Evolutionary conservation across 2,113 vertebrate genomes (phyloP), one percentile per base, ranked within the genome.

Genomic region (Galeopterus variegatus): DNA sequence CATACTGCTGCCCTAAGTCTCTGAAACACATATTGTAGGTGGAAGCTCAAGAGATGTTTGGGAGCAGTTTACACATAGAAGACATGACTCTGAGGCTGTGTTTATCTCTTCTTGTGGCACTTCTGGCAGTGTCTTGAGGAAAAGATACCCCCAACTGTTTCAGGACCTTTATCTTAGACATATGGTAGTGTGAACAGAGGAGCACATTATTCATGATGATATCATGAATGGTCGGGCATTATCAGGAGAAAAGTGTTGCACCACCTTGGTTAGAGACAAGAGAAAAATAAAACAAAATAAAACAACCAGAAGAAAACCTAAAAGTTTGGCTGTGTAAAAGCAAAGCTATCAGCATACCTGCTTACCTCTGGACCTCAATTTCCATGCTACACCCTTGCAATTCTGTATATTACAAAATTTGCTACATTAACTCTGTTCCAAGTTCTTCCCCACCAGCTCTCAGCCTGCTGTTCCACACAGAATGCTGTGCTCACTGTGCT

Each of bases 401-500:
- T 64, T 85, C 58, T 28, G 5, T n/a, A 15, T 58, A 18, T 24
- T 31, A 33, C 19, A 75, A 72, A 79, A 50, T 15, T 77, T 1
- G 83, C 12, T 26, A 13, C 9, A 1, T 10, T 21, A 3, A 21
- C 58, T 87, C 23, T 90, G 14, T 41, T 69, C 41, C 75, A 48
- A 48, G 24, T 17, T 70, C 50, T 21, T 7, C 23, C 52, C 23
- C 3, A 48, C 36, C 18, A 10, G 58, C 41, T 4, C 48, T 82
- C 21, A 10, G 11, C 24, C 13, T 12, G 48, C 31, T 7, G 33
- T 52, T 26, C 28, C 21, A 75, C 24, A 7, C 14, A 69, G 84
- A 48, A 6, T 1, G 0, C 26, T 31, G 8, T 33, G 65, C 70
- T 28, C 54, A 62, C 12, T 0, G 2, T 3, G 65, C 26, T 4